Evolutionary conservation across 2,888 invertebrate species (phyloP), one percentile per base, ranked within the genome.

Genomic region (Callosobruchus maculatus): DNA sequence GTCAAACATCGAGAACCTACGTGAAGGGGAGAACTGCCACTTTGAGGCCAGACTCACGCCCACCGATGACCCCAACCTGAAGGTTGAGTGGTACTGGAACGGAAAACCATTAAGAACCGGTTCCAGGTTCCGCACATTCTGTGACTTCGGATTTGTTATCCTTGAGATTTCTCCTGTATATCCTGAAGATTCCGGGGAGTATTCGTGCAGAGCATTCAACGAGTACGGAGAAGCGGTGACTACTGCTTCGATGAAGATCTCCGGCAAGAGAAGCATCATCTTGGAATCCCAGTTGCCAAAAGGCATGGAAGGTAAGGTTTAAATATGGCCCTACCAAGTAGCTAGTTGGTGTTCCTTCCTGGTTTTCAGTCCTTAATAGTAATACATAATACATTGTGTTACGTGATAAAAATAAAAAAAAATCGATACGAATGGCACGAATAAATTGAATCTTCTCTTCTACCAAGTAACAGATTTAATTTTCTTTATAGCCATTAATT

Each of bases 81-180:
- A 94, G 79, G 94, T 97, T 77, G 97, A 97, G 89, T 97, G 97
- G 97, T 97, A 93, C 89, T 96, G 95, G 94, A 97, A 97, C 85
- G 96, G 96, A 76, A 95, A 96, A 87, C 93, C 96, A 71, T 88
- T 96, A 74, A 93, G 93, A 87, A 93, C 95, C 70, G 97, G 97
- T 74, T 96, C 97, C 13, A 91, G 97, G 80, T 97, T 97, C 90
- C 94, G 98, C 79, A 97, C 98, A 31, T 97, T 97, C 92, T 96
- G 97, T 84, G 98, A 99, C 88, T 98, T 99, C 87, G 98, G 99
- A 74, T 98, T 97, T 85, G 98, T 97, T 30, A 97, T 98, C 80
- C 90, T 99, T 79, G 98, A 99, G 90, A 98, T 99, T 82, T 95
- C 97, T 9, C 98, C 98, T 0, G 97, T 98, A 18, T 97, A 97